phyloP scores from a whole-genome alignment of 2,113 vertebrate genomes.

The Suricata suricatta region DNA sequence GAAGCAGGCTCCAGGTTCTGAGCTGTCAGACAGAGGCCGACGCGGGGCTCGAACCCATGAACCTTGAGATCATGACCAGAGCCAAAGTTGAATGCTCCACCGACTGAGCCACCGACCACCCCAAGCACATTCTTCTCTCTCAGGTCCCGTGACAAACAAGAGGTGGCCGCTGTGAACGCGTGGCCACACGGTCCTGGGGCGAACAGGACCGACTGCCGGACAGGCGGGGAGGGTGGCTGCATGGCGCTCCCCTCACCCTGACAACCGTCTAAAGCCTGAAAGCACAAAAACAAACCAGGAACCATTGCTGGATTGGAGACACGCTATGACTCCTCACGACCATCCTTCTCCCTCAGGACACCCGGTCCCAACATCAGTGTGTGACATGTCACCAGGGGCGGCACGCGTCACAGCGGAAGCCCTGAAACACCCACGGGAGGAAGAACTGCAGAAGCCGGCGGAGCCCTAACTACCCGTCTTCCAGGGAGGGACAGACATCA shows the following conservation, averaged over 20 bases:
- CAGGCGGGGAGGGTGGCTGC: constrained; percentile 9
- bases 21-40: no score
- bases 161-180: neutral
- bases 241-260: neutral
- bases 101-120: no score
- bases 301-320: no score
- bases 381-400: neutral
- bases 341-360: neutral
- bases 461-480: neutral
- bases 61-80: no score
- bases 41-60: rapidly evolving
- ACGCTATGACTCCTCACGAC: no score
- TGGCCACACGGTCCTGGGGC: neutral
- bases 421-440: neutral
- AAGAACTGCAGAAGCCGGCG: neutral
- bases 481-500: neutral
- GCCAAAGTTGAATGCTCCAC: no score
- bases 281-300: neutral
- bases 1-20: no score
- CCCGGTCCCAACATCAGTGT: neutral
- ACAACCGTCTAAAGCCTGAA: constrained; percentile 35
- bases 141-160: constrained; percentile 1
- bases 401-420: neutral
- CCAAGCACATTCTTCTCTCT: constrained; percentile 1
- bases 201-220: neutral